Evolutionary conservation across 1,140 invertebrate species (phyloP).

Genomic region (Neoseiulus cucumeris): DNA sequence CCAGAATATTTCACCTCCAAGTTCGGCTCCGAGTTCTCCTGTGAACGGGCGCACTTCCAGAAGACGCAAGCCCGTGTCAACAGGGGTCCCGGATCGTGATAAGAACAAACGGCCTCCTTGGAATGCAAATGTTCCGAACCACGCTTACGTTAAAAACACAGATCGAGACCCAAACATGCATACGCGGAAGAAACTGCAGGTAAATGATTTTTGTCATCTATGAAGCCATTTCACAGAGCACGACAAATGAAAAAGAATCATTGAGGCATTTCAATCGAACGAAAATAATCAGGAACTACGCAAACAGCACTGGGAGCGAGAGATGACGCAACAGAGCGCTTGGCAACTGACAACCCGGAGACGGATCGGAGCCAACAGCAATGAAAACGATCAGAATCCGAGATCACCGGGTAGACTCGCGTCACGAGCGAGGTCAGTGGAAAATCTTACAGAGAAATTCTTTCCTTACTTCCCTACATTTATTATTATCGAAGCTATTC

Average conservation of each 20-base stretch:
- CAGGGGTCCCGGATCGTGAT: neutral
- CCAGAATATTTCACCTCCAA: slow-evolving; percentile 1
- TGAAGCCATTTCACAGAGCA: too few species aligned
- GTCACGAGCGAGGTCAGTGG: neutral
- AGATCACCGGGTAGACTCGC: neutral
- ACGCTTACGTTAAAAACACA: neutral
- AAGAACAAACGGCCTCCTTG: slow-evolving; percentile 1
- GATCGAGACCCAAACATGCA: neutral
- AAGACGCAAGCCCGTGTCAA: neutral
- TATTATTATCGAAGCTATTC: neutral
- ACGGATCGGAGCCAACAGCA: neutral
- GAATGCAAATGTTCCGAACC: neutral
- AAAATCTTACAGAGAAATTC: neutral
- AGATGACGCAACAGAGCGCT: neutral
- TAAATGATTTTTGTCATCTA: too few species aligned
- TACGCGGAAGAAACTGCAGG: slow-evolving; percentile 4
- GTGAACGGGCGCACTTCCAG: neutral
- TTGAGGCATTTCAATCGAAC: too few species aligned
- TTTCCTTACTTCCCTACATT: neutral
- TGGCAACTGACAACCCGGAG: neutral
- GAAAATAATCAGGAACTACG: neutral
- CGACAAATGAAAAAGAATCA: too few species aligned
- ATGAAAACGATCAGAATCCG: neutral
- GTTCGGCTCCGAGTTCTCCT: slow-evolving; percentile 5
- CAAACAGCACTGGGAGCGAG: slow-evolving; percentile 7